phyloP scores from a whole-genome alignment of 1,140 invertebrate genomes.

The Drosophila nebulosa region DNA sequence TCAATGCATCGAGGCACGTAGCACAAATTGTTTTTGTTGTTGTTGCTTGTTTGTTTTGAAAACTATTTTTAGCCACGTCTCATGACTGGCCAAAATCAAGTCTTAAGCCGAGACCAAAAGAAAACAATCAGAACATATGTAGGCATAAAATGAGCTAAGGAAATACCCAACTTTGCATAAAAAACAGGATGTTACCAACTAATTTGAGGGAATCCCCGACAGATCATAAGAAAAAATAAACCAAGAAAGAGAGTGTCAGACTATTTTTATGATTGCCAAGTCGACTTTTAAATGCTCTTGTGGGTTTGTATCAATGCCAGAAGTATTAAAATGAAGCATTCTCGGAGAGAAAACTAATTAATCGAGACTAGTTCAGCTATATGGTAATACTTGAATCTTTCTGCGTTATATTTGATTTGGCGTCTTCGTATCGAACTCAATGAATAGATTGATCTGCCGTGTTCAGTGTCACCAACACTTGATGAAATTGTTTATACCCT shows the following conservation, averaged over 20 bases:
- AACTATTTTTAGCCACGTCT: slow-evolving; percentile 12
- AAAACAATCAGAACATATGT: slow-evolving; percentile 3
- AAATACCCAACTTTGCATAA: not conserved
- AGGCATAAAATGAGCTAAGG: slow-evolving; percentile 24
- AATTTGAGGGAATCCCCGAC: not conserved
- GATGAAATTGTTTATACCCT: not conserved
- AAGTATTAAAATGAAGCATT: too few species aligned
- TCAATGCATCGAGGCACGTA: slow-evolving; percentile 50
- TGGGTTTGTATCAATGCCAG: too few species aligned
- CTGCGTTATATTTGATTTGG: too few species aligned
- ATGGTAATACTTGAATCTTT: too few species aligned
- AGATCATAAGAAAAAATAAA: not conserved
- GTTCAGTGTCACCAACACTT: not conserved
- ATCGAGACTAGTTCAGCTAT: too few species aligned
- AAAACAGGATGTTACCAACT: not conserved
- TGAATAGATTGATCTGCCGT: too few species aligned
- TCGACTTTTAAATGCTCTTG: not conserved
- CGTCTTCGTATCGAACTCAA: too few species aligned
- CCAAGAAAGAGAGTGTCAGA: not conserved
- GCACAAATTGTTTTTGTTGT: slow-evolving; percentile 35
- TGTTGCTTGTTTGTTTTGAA: slow-evolving; percentile 24
- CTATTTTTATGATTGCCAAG: not conserved
- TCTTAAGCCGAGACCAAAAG: slow-evolving; percentile 29
- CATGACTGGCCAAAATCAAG: slow-evolving; percentile 17
- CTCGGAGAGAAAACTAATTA: too few species aligned